Base-by-base conservation (phyloP, 2,113 vertebrate species). In the Henicopernis longicauda region DNA sequence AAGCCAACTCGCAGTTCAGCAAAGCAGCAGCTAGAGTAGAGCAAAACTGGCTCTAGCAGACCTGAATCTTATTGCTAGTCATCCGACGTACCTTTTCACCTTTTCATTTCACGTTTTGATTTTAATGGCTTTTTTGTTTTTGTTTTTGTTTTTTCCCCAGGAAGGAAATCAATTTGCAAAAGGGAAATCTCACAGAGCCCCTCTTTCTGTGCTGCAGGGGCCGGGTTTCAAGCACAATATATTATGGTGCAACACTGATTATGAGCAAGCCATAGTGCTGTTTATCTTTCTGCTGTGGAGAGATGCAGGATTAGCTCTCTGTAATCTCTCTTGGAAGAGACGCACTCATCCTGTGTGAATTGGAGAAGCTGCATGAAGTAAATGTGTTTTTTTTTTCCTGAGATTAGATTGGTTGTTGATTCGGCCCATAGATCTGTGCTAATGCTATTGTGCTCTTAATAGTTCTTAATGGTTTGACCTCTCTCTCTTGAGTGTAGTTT, bases 271-370 rank as follows among this genome's bases (percentile, higher is more conserved):
- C 1, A 13, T 57, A 45, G 44, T n/a, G 34, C 59, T 96, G 72
- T 74, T 94, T 71, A 52, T 90, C 89, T 91, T 89, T 63, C 65
- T 91, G 69, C 80, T 89, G 29, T 54, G 38, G 55, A 78, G 59
- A 83, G 19, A 11, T 3, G 7, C 16, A 52, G 65, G 89, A 67
- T 78, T 59, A 93, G 57, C 49, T 71, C 73, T 74, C 44, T 63
- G 40, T 74, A 76, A 93, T 85, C 73, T 89, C 16, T 67, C 27
- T 57, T 42, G 31, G 55, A 86, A 84, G 73, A 73, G 47, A 26
- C 74, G 65, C 84, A 59, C 72, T 94, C 59, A 50, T 67, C 63
- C 5, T 10, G 42, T 55, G 69, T 45, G 50, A 84, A 78, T 32
- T 1, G 0, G 44, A 59, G 52, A 40, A 91, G 22, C 72, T 84